Evolutionary conservation across 2,113 vertebrate genomes (phyloP), one percentile per base, ranked within the genome.

Genomic region (Cyprinus carpio): DNA sequence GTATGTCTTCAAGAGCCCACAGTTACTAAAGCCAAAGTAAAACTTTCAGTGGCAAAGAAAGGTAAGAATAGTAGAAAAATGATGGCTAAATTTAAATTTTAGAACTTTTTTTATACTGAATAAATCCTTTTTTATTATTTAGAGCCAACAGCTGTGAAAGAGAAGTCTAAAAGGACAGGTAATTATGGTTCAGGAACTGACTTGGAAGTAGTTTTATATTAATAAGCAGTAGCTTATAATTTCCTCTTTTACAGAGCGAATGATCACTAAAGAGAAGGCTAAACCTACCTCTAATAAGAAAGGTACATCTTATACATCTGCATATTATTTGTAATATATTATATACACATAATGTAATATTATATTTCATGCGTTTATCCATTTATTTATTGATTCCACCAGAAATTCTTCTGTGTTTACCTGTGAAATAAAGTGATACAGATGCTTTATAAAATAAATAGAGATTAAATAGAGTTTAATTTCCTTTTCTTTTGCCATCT

Each of bases 131-230:
- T 90, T 77, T 83, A 81, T 82, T 51, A 82, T 49, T 84, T 74
- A 92, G 91, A 90, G 85, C 29, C 86, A 9, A 58, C 62, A 75
- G 75, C 84, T 2, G 85, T 82, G 69, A 86, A 85, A 74, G 82
- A 84, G 29, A 89, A 79, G 34, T 62, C 87, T 75, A 90, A 91
- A 89, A 90, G 87, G 49, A 75, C 58, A 91, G 89, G 88, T 91
- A 83, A 86, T 86, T 90, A 25, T 75, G 88, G 34, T 77, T 82
- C 84, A 81, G 62, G 49, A 69, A n/a, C 75, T 37, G 10, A 40
- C n/a, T 80, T 64, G 20, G 37, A 15, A 18, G 40, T 65, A 80
- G 20, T 64, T 80, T 27, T 64, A 65, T 65, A 81, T 65, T 81
- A 43, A 81, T 65, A 60, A 81, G 8, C 13, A 20, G 11, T 31